Base-by-base conservation (phyloP, 2,797 vertebrate species). In the Protonibea diacanthus region DNA sequence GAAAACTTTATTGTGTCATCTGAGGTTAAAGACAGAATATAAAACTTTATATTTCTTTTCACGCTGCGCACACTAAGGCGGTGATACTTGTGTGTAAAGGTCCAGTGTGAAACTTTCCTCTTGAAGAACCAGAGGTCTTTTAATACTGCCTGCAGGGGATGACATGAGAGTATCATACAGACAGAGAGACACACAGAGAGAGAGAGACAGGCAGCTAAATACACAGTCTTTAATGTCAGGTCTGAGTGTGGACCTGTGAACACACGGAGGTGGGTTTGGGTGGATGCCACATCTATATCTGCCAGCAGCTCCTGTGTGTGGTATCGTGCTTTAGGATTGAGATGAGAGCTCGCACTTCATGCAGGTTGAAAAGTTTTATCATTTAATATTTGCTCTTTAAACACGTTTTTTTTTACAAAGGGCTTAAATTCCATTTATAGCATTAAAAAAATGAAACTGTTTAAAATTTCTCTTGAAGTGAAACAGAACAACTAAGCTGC, bases 211-310 rank as follows among this genome's bases (percentile, higher is more conserved):
- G 18, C 44, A 62, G 49, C 70, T 84, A 80, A 68, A 82, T 71
- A 77, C 68, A 69, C 33, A 18, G 42, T 42, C 10, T 61, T 33
- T 82, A 75, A 80, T 85, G 63, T 58, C 70, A 75, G 76, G 80
- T 72, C 58, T 57, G 64, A 20, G 27, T 69, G 29, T 74, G 69
- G 69, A 63, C 61, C 65, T 17, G 72, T 68, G 48, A 52, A 10
- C 57, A 53, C 45, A 52, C 66, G 27, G 15, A 74, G 56, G 51
- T 67, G 15, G 53, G 48, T 79, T 65, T 74, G 65, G 69, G 73
- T 72, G 58, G 69, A 51, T 75, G 63, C 76, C 83, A 56, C 17
- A 15, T 60, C 20, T 52, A 27, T 48, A 61, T 70, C 68, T 42
- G 68, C 63, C 67, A 33, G 23, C 62, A 49, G 44, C 71, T 61